Evolutionary conservation across 2,113 vertebrate species (phyloP), one percentile per base, ranked within the genome.

Genomic region (Poicephalus gulielmi): DNA sequence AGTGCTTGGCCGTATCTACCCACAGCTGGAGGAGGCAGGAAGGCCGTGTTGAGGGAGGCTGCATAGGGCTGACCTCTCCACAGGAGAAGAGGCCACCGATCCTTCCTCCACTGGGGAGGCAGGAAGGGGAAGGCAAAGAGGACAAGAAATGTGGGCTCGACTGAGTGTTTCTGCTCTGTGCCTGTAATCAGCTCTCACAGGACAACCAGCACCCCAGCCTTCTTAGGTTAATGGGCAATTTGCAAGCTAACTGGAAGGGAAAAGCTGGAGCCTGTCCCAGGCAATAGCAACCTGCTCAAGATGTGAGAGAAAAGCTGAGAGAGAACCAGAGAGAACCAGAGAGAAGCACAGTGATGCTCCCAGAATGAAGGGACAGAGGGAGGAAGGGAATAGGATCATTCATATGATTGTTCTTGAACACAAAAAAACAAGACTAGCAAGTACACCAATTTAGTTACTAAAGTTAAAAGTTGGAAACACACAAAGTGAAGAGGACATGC

Each of bases 1-100:
- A 85, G 49, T 1, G 2, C 30, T 52, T 83, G 67, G 46, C 30
- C 67, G 35, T 59, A 41, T 8, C 62, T 24, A 33, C 14, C 28
- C 2, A 1, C 20, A 85, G 52, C 67, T 87, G 78, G 30, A 86
- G 85, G 23, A 92, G 44, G 20, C 28, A 37, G 43, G 31, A 71
- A 60, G 37, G 60, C 33, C 0, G 1, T 18, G 33, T n/a, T 25
- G n/a, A 80, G 20, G 19, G 47, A 66, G 59, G 49, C 33, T 67
- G 49, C 39, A 28, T 10, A 41, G 55, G 70, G 57, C 15, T 6
- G 1, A 7, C 19, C 10, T 63, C 28, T 53, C 49, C 6, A 6
- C 0, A 0, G 44, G 7, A 52, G 35, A 44, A 86, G 17, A 66
- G 5, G 17, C 9, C 49, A 66, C 15, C 1, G 1, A 44, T 43